Base-by-base conservation (phyloP, 2,888 invertebrate genomes). In the Drosophila paranaensis region DNA sequence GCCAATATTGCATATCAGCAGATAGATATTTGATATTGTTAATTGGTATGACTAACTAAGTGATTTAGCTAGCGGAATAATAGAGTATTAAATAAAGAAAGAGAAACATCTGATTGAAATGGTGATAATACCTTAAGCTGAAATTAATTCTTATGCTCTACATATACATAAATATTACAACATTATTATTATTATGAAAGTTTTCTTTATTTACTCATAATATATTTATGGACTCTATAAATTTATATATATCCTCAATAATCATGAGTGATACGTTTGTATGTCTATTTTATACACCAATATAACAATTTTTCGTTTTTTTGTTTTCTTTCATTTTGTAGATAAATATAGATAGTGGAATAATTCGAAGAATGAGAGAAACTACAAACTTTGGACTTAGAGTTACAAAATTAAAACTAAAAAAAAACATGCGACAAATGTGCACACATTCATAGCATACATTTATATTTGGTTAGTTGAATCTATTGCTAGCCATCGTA, bases 401-500 rank as follows among this genome's bases (percentile, higher is more conserved):
- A 6, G 20, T 61, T 71, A 84, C 33, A 60, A 71, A 89, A 89
- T 75, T 78, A 75, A 70, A 81, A 71, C 68, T 88, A 76, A 54
- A 77, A 61, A 73, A 60, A 71, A 62, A 10, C 53, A 71, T 83
- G 87, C 69, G 70, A 72, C 68, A 37, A 71, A 57, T 69, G 58
- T 72, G 71, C 81, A 78, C 65, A 75, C 70, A 74, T 53, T 42
- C 67, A 69, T 71, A 80, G 74, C 64, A 79, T 79, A 84, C 73
- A 79, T 14, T 62, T 74, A 74, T 89, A 71, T 82, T 89, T 85
- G 90, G 88, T 88, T 88, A 88, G 71, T 82, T 79, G 77, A 71
- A 77, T 82, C 69, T 71, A 74, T 60, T 74, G 63, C 65, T 67
- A 50, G 50, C n/a, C 33, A n/a, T 48, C 9, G 61, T 62, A 62